Conservation (phyloP, 2,888 invertebrate genomes). For the Lordiphosa andalusiaca region DNA sequence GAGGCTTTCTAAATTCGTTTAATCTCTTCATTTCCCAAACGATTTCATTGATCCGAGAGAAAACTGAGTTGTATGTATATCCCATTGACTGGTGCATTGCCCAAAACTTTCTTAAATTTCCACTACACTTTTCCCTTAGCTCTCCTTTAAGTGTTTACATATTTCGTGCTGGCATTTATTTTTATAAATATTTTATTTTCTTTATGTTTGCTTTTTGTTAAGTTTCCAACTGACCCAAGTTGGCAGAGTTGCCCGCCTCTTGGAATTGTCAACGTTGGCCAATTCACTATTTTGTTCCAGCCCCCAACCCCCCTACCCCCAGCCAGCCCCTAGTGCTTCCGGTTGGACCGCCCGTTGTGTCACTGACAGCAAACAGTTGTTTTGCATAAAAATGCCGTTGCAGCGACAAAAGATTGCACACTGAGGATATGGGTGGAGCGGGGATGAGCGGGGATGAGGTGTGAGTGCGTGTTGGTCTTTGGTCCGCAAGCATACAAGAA, state of each 20-base stretch:
- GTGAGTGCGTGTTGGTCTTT: conserved; percentile 1
- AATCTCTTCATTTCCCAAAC: too few relatives aligned
- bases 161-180: not conserved
- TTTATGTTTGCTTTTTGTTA: not conserved
- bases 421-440: not conserved
- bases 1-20: too few relatives aligned
- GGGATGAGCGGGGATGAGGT: too few relatives aligned
- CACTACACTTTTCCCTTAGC: too few relatives aligned
- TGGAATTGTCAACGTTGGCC: conserved; percentile 22
- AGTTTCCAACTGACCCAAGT: too few relatives aligned
- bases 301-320: not conserved
- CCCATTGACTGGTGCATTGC: too few relatives aligned
- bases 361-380: conserved; percentile 74
- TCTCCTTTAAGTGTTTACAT: too few relatives aligned
- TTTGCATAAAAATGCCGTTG: conserved; percentile 73
- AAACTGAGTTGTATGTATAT: too few relatives aligned
- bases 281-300: conserved; percentile 16
- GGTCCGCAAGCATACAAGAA: conserved; percentile 32
- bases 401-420: conserved; percentile 43
- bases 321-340: not conserved
- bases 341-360: conserved; percentile 50
- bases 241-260: not conserved
- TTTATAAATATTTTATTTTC: conserved; percentile 1
- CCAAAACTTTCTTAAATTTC: not conserved
- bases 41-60: too few relatives aligned